A percentile compares a stretch with the other conserved stretches of the same genome.
These are phyloP conservation scores for Haemorhous mexicanus DNA, from an alignment of 2,113 vertebrate genomes.

Conservation along the genomic window DNA sequence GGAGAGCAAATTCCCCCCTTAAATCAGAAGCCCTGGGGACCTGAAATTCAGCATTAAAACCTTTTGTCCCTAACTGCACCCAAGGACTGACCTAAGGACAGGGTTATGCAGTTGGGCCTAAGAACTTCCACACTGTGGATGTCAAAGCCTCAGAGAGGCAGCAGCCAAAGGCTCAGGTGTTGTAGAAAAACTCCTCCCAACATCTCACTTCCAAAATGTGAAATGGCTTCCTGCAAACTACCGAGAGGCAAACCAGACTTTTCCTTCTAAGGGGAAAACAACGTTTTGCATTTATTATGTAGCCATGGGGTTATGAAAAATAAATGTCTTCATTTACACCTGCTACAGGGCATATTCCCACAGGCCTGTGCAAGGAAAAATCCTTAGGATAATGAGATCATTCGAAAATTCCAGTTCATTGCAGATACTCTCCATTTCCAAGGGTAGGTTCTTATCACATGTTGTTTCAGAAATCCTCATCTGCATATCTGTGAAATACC, in stretches of 20 bases:
- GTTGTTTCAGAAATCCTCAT: background rate
- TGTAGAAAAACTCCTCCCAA: background rate
- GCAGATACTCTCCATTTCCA: background rate
- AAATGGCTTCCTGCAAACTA: background rate
- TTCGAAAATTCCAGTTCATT: background rate
- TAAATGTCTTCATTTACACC: background rate
- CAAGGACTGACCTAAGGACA: background rate
- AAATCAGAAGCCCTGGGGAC: background rate
- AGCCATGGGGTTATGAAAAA: background rate
- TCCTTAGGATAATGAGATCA: background rate
- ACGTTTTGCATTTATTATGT: background rate
- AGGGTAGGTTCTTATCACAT: background rate
- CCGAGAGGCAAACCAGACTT: background rate
- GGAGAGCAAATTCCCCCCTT: background rate
- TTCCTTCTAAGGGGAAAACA: background rate
- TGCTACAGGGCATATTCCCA: background rate
- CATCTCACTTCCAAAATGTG: background rate
- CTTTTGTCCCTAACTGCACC: background rate
- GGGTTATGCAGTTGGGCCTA: background rate
- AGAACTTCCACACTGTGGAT: background rate
- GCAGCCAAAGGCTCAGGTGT: background rate
- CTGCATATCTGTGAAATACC: background rate
- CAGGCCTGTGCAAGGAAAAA: background rate
- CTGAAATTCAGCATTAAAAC: background rate
- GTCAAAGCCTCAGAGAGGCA: background rate